A percentile compares a stretch with the other conserved stretches of the same genome.
Evolutionary conservation across 2,888 invertebrate genomes (phyloP).

Genomic region (Pseudococcus jackbeardsleyi): DNA sequence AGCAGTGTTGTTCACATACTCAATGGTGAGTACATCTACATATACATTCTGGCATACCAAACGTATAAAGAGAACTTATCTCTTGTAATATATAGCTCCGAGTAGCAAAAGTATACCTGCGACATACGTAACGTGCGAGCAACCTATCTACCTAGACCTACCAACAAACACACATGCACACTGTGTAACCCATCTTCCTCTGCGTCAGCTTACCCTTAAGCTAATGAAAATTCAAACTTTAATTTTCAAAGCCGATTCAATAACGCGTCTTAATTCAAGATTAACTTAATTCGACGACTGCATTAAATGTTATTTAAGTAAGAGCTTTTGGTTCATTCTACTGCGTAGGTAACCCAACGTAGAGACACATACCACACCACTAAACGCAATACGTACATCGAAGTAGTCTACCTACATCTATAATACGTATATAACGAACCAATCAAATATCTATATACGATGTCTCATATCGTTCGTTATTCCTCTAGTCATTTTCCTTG

Average conservation of each 20-base stretch:
- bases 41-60: not conserved
- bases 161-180: not conserved
- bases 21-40: constrained; percentile 77
- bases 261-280: constrained; percentile 42
- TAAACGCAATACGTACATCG: not conserved
- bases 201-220: not conserved
- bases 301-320: not conserved
- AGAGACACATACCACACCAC: not conserved
- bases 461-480: not conserved
- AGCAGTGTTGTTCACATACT: constrained; percentile 91
- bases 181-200: not conserved
- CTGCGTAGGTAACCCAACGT: not conserved
- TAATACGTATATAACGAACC: not conserved
- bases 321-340: constrained; percentile 19
- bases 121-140: not conserved
- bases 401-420: not conserved
- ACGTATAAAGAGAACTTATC: constrained; percentile 12
- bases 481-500: not conserved
- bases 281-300: constrained; percentile 25
- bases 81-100: not conserved
- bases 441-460: constrained; percentile 1
- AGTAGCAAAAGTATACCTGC: not conserved
- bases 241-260: constrained; percentile 32
- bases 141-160: not conserved
- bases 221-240: constrained; percentile 49